Evolutionary conservation across 1,140 invertebrate genomes (phyloP).

Genomic region (Neoseiulus cucumeris): DNA sequence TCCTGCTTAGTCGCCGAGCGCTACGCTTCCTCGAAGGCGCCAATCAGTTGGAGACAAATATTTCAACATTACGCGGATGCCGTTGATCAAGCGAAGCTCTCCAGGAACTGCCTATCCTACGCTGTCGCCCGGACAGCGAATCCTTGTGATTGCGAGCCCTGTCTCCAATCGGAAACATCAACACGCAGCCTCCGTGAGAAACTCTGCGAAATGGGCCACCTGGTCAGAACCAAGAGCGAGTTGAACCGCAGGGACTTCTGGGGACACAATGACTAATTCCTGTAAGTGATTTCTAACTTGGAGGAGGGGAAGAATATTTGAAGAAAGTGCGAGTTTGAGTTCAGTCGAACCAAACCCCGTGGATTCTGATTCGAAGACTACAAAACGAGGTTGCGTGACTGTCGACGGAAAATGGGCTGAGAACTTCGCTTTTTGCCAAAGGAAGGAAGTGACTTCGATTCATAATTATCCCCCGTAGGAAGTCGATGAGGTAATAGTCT

Average conservation of each 20-base stretch:
- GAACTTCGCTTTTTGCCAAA: no score
- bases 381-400: no score
- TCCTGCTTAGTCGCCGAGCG: background rate
- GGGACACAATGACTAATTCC: background rate
- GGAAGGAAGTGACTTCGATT: no score
- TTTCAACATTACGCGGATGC: background rate
- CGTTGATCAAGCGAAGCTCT: background rate
- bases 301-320: no score
- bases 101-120: background rate
- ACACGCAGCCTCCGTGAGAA: background rate
- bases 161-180: constrained; percentile 1
- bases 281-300: background rate
- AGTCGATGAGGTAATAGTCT: no score
- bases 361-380: no score
- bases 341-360: no score
- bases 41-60: background rate
- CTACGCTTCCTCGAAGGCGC: background rate
- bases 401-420: no score
- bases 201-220: background rate
- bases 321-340: no score
- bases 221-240: background rate
- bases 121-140: background rate
- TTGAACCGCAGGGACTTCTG: background rate
- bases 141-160: background rate
- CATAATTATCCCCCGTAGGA: no score